Evolutionary conservation across 2,888 invertebrate genomes (phyloP).

Genomic region (Eustalomyia histrio): DNA sequence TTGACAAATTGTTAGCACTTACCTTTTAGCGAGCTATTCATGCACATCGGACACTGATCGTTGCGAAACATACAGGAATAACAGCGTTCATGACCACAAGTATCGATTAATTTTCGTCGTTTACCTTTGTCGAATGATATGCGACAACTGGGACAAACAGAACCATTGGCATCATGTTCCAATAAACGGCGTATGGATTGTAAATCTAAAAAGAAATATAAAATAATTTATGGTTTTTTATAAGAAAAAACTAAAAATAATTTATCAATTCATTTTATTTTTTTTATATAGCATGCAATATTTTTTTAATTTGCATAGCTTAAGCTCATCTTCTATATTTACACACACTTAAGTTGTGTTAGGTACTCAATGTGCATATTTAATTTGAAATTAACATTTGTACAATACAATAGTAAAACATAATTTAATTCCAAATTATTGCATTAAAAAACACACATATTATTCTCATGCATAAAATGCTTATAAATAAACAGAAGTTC

Average conservation of each 20-base stretch:
- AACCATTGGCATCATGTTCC: constrained; percentile 86
- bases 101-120: constrained; percentile 95
- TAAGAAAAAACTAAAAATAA: not conserved
- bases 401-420: not conserved
- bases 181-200: constrained; percentile 90
- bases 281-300: constrained; percentile 6
- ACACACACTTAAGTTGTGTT: constrained; percentile 32
- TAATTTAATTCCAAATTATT: not conserved
- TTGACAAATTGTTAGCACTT: constrained; percentile 58
- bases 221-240: not conserved
- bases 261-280: not conserved
- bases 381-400: constrained; percentile 42
- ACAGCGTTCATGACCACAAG: constrained; percentile 97
- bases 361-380: constrained; percentile 28
- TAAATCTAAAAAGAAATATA: constrained; percentile 84
- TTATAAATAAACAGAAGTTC: not conserved
- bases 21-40: constrained; percentile 79
- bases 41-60: constrained; percentile 94
- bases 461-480: constrained; percentile 3
- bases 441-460: not conserved
- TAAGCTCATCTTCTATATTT: constrained; percentile 9
- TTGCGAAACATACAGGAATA: constrained; percentile 96
- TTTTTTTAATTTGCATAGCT: constrained; percentile 18
- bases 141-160: constrained; percentile 90
- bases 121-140: constrained; percentile 98